phyloP scores from a whole-genome alignment of 2,888 invertebrate species.

The Apotomis betuletana region DNA sequence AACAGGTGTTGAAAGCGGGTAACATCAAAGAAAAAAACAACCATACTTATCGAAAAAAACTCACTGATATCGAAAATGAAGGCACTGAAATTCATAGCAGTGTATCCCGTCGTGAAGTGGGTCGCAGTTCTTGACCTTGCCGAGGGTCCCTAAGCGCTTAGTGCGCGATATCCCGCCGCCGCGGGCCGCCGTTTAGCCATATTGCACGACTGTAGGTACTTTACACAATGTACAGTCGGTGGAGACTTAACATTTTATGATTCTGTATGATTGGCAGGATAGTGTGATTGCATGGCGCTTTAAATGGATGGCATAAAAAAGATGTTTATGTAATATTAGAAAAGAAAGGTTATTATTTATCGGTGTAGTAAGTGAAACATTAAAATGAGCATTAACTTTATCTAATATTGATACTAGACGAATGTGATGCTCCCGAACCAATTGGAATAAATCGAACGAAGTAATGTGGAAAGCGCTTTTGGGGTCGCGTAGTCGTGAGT shows the following conservation, averaged over 20 bases:
- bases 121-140: constrained; percentile 38
- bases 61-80: neutral
- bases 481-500: too few relatives aligned
- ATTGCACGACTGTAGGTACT: constrained; percentile 32
- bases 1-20: too few relatives aligned
- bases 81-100: neutral
- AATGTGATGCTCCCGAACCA: too few relatives aligned
- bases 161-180: constrained; percentile 27
- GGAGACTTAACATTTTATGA: constrained; percentile 1
- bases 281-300: neutral
- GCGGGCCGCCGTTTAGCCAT: constrained; percentile 24
- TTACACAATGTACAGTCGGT: constrained; percentile 14
- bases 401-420: too few relatives aligned
- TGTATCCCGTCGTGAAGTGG: constrained; percentile 5
- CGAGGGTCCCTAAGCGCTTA: constrained; percentile 24
- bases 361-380: too few relatives aligned
- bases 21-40: too few relatives aligned
- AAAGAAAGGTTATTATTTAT: too few relatives aligned
- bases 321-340: too few relatives aligned
- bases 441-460: too few relatives aligned
- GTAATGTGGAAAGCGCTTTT: too few relatives aligned
- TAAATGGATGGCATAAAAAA: neutral
- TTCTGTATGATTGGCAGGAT: neutral
- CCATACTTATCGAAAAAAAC: too few relatives aligned
- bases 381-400: too few relatives aligned